These are phyloP conservation scores for Endomychus coccineus DNA, from an alignment of 2,888 invertebrate species.

Conservation along the genomic window DNA sequence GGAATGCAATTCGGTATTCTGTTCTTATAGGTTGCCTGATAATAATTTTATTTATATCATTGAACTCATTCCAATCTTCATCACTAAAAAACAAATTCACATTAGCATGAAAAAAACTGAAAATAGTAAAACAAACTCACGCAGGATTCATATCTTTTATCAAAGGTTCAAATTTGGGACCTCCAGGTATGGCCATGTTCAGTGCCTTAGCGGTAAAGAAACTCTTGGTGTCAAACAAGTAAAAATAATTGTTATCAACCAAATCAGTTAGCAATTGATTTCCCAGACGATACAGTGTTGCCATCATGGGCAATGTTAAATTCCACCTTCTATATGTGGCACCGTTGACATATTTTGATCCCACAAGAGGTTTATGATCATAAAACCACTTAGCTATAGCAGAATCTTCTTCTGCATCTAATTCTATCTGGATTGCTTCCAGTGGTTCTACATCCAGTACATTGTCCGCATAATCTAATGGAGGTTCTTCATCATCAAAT, in stretches of 20 bases:
- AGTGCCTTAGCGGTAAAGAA: slow-evolving; percentile 99
- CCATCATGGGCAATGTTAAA: slow-evolving; percentile 92
- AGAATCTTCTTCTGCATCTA: slow-evolving; percentile 90
- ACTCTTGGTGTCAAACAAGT: slow-evolving; percentile 97
- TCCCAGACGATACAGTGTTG: slow-evolving; percentile 92
- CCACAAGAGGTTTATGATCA: slow-evolving; percentile 92
- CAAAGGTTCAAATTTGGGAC: slow-evolving; percentile 98
- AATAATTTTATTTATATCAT: slow-evolving; percentile 99
- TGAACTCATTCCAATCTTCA: slow-evolving; percentile 99
- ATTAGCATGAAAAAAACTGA: no score
- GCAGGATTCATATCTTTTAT: slow-evolving; percentile 96
- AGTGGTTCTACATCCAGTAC: slow-evolving; percentile 97
- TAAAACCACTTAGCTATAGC: slow-evolving; percentile 96
- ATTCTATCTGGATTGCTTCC: slow-evolving; percentile 97
- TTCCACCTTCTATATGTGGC: slow-evolving; percentile 97
- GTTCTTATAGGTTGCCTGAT: slow-evolving; percentile 97
- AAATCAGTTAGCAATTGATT: slow-evolving; percentile 97
- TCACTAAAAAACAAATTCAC: slow-evolving; percentile 75
- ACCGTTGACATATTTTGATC: slow-evolving; percentile 89
- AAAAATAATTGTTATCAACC: slow-evolving; percentile 98
- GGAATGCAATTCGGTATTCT: slow-evolving; percentile 98
- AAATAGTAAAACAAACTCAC: no score
- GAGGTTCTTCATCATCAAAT: slow-evolving; percentile 99
- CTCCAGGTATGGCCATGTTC: slow-evolving; percentile 99
- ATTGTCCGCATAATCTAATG: slow-evolving; percentile 98